Conservation (phyloP, 2,797 vertebrate genomes). For the Danio tinwini region DNA sequence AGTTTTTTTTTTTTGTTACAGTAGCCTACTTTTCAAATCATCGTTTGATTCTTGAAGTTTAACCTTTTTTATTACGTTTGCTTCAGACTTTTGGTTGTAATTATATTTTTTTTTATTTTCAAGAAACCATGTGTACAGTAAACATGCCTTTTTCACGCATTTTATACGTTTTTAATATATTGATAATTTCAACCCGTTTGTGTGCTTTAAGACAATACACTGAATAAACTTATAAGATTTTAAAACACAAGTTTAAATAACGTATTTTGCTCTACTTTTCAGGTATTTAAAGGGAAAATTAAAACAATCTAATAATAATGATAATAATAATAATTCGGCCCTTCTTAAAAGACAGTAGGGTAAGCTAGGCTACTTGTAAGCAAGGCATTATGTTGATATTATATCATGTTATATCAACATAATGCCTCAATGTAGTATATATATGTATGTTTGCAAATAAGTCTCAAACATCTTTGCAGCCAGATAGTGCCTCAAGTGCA, state of each 20-base stretch:
- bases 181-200: too few relatives aligned
- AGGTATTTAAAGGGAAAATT: too few relatives aligned
- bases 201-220: too few relatives aligned
- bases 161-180: too few relatives aligned
- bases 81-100: too few relatives aligned
- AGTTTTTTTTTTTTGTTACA: background rate
- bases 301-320: too few relatives aligned
- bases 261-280: background rate
- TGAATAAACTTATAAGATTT: too few relatives aligned
- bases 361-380: background rate
- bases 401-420: too few relatives aligned
- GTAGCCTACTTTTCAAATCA: background rate
- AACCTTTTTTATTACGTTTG: background rate
- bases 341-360: background rate
- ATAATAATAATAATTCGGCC: background rate
- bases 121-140: background rate
- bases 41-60: background rate
- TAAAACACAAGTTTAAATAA: too few relatives aligned
- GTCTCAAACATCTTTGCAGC: background rate
- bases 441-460: background rate
- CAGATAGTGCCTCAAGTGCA: slow-evolving; percentile 37
- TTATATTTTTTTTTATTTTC: background rate
- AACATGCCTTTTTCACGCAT: too few relatives aligned
- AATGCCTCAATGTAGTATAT: too few relatives aligned
- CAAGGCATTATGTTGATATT: background rate